Evolutionary conservation across 1,140 invertebrate genomes (phyloP).

Genomic region (Drosophila subpulchrella): DNA sequence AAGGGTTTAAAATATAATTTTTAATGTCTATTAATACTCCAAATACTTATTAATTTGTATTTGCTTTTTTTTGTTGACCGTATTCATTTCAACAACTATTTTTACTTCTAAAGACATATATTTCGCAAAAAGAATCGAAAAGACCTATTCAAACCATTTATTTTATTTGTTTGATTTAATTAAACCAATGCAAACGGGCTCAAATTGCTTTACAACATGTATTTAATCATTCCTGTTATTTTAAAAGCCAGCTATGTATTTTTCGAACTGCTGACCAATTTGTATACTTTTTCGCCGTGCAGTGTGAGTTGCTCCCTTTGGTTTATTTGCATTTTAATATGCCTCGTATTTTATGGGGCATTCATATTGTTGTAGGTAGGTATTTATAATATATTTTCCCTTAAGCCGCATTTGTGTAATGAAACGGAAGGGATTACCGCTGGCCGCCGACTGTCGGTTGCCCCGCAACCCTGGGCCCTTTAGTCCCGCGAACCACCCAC

Average conservation of each 20-base stretch:
- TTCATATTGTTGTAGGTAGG: constrained; percentile 44
- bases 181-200: background rate
- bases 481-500: background rate
- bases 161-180: too few species aligned
- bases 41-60: too few species aligned
- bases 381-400: constrained; percentile 54
- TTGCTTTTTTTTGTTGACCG: too few species aligned
- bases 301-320: background rate
- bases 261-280: background rate
- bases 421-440: constrained; percentile 69
- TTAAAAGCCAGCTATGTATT: background rate
- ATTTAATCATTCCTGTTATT: background rate
- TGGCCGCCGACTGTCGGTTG: constrained; percentile 52
- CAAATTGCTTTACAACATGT: background rate
- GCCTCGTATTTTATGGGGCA: constrained; percentile 44
- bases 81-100: too few species aligned
- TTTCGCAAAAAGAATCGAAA: too few species aligned
- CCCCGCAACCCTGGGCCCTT: constrained; percentile 7
- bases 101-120: too few species aligned
- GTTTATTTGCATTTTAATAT: constrained; percentile 66
- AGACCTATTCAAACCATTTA: too few species aligned
- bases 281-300: constrained; percentile 1
- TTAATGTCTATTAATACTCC: too few species aligned
- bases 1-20: background rate
- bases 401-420: constrained; percentile 77